phyloP scores from a whole-genome alignment of 2,888 invertebrate genomes.

The Prenolepis imparis region DNA sequence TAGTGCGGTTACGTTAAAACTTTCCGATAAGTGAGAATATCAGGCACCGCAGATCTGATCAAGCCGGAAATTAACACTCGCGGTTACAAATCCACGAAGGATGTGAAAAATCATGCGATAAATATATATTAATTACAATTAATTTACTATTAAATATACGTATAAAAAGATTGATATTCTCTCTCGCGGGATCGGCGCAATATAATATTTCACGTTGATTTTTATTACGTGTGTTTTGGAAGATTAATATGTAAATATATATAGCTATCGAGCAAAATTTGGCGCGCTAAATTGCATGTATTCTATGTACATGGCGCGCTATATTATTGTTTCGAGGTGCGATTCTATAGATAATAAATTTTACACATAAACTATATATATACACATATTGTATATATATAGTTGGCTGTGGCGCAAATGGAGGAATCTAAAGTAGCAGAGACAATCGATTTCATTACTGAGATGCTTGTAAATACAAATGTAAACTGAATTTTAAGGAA shows the following conservation, averaged over 20 bases:
- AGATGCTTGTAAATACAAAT: slow-evolving; percentile 66
- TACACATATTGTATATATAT: neutral
- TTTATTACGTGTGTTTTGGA: slow-evolving; percentile 4
- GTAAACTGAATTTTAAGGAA: slow-evolving; percentile 59
- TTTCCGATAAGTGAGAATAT: neutral
- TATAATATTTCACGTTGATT: slow-evolving; percentile 25
- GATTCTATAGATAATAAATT: neutral
- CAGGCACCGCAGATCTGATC: neutral
- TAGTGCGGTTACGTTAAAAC: neutral
- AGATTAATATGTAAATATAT: slow-evolving; percentile 15
- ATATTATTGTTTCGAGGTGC: slow-evolving; percentile 17
- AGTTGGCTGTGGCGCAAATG: slow-evolving; percentile 12
- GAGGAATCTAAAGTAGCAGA: slow-evolving; percentile 23
- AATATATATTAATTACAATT: slow-evolving; percentile 11
- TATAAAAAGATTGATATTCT: slow-evolving; percentile 11
- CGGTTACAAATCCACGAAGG: slow-evolving; percentile 5
- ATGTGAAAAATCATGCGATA: neutral
- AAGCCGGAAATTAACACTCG: neutral
- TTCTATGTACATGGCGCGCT: slow-evolving; percentile 10
- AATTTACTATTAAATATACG: slow-evolving; percentile 19
- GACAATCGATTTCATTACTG: slow-evolving; percentile 51
- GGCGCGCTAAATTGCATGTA: neutral
- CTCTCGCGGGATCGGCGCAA: slow-evolving; percentile 31
- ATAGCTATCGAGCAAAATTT: slow-evolving; percentile 3
- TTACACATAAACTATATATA: neutral